phyloP scores from a whole-genome alignment of 2,113 vertebrate genomes.

The Indicator maculatus region DNA sequence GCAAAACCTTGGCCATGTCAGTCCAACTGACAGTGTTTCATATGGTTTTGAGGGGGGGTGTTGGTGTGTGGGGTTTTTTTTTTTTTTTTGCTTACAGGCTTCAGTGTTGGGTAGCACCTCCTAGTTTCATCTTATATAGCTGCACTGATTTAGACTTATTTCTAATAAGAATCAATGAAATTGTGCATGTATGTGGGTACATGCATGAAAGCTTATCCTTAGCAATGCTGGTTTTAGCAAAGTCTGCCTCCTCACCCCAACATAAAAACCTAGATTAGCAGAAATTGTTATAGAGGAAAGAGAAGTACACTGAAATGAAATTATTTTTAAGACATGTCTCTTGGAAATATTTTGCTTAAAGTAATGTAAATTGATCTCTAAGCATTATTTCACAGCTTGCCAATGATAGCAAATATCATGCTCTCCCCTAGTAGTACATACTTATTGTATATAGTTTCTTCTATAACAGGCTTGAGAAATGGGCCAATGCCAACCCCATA shows the following conservation, averaged over 20 bases:
- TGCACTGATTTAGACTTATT: neutral
- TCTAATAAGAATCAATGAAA: neutral
- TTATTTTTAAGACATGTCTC: neutral
- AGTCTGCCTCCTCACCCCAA: neutral
- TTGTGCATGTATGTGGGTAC: neutral
- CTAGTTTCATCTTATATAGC: neutral
- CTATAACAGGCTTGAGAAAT: neutral
- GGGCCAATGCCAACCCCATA: no score
- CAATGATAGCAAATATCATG: neutral
- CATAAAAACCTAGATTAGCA: neutral
- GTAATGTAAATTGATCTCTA: neutral
- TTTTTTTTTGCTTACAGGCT: neutral
- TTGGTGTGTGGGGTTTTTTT: no score
- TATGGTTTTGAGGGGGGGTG: rapidly evolving
- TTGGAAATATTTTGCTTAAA: neutral
- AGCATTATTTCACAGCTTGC: slow-evolving; percentile 3
- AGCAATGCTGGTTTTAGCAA: neutral
- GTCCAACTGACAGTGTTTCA: neutral
- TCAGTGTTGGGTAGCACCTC: neutral
- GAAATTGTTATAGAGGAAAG: neutral
- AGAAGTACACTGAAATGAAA: neutral
- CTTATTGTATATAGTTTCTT: neutral
- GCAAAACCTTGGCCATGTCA: neutral
- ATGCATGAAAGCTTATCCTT: neutral
- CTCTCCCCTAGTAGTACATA: neutral